A percentile compares a stretch with the other conserved stretches of the same genome.
These are phyloP conservation scores for Chalcosyrphus nemorum DNA, from an alignment of 2,888 invertebrate genomes.

Conservation along the genomic window DNA sequence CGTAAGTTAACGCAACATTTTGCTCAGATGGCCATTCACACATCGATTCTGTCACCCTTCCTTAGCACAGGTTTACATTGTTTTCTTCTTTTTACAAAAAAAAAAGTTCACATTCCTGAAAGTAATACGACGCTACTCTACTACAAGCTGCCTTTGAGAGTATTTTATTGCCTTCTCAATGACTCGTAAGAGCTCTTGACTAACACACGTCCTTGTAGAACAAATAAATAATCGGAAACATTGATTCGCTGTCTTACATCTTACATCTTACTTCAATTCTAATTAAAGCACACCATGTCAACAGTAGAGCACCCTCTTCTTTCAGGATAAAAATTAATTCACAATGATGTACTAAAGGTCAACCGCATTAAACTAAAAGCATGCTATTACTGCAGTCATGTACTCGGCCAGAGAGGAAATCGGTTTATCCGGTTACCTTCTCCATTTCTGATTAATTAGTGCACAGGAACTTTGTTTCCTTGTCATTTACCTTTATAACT, in stretches of 20 bases:
- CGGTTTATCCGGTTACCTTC: slow-evolving; percentile 35
- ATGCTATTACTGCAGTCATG: slow-evolving; percentile 20
- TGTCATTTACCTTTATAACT: neutral
- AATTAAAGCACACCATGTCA: neutral
- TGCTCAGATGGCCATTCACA: too few species aligned
- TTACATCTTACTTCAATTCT: neutral
- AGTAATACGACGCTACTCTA: too few species aligned
- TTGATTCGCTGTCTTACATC: neutral
- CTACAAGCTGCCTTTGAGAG: too few species aligned
- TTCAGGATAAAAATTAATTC: neutral
- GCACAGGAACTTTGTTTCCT: neutral
- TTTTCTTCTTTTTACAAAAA: too few species aligned
- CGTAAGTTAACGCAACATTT: too few species aligned
- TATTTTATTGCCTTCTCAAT: too few species aligned
- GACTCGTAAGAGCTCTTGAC: neutral
- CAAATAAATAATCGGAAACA: neutral
- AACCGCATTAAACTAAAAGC: slow-evolving; percentile 27
- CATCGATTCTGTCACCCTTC: too few species aligned
- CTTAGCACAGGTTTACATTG: too few species aligned
- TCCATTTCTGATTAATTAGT: slow-evolving; percentile 54
- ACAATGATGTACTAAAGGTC: slow-evolving; percentile 1
- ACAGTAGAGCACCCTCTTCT: neutral
- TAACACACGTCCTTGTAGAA: neutral
- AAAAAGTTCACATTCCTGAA: too few species aligned
- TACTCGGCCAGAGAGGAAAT: slow-evolving; percentile 10